Evolutionary conservation across 2,797 vertebrate species (phyloP).

Genomic region (Dipus sagitta): DNA sequence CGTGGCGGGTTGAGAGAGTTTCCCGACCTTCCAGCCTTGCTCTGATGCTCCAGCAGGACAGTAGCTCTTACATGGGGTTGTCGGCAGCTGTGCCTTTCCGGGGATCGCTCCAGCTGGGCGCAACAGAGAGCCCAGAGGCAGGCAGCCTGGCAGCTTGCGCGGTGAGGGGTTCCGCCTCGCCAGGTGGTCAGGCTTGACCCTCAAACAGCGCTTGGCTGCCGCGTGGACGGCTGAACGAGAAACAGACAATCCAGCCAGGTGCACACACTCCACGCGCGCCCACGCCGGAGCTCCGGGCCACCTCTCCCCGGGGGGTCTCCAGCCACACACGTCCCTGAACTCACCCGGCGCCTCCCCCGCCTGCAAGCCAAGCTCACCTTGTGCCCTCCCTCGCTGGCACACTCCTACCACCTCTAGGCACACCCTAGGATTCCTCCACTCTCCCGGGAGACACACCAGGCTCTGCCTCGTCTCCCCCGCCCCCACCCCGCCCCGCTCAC

Average conservation of each 20-base stretch:
- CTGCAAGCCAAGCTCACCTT: conserved; percentile 71
- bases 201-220: conserved; percentile 47
- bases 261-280: conserved; percentile 46
- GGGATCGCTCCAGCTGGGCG: neutral
- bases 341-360: conserved; percentile 57
- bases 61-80: neutral
- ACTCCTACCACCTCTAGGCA: conserved; percentile 76
- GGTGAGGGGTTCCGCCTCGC: conserved; percentile 2
- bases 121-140: neutral
- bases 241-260: conserved; percentile 23
- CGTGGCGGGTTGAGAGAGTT: neutral
- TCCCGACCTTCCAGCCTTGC: conserved; percentile 3
- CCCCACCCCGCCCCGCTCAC: conserved; percentile 61
- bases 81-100: neutral
- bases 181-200: conserved; percentile 57
- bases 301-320: conserved; percentile 33
- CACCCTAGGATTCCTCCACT: conserved; percentile 79
- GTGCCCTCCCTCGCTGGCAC: conserved; percentile 73
- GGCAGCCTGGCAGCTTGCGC: neutral
- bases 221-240: conserved; percentile 51
- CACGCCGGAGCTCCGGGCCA: conserved; percentile 29
- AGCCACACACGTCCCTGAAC: conserved; percentile 47
- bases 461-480: conserved; percentile 69
- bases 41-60: neutral
- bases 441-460: conserved; percentile 64